Percentiles rank a stretch among this genome's conserved stretches.
phyloP scores from a whole-genome alignment of 2,888 invertebrate species.

The Heliconius aoede region DNA sequence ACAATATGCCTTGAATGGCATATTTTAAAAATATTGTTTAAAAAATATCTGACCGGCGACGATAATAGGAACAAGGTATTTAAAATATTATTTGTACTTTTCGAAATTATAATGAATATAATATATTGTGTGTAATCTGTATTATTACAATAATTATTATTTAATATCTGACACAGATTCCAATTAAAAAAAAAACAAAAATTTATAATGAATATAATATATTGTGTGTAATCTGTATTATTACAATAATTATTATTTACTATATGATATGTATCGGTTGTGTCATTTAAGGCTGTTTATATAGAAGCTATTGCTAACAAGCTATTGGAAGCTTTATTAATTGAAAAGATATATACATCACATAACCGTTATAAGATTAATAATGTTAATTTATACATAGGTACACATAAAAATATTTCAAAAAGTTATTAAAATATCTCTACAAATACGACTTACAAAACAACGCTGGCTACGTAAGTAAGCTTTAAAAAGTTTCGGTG shows the following conservation, averaged over 20 bases:
- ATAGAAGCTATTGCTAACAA: no score
- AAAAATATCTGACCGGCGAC: slow-evolving; percentile 1
- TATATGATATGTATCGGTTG: slow-evolving; percentile 21
- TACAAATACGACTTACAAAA: no score
- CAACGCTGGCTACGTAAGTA: neutral
- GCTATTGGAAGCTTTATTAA: neutral
- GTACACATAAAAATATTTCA: no score
- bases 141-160: slow-evolving; percentile 1
- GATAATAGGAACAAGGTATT: slow-evolving; percentile 9
- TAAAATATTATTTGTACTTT: slow-evolving; percentile 20
- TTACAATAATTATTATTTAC: neutral
- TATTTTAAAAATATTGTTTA: no score
- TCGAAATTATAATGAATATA: neutral
- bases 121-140: neutral
- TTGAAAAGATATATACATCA: neutral
- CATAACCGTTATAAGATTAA: neutral
- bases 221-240: neutral
- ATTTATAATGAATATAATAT: neutral
- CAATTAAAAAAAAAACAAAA: neutral
- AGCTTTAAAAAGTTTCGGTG: neutral
- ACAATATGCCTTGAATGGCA: no score
- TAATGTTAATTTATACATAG: no score
- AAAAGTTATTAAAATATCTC: no score
- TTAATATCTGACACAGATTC: neutral
- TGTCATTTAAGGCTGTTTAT: slow-evolving; percentile 12